Evolutionary conservation across 2,797 vertebrate genomes (phyloP).

Genomic region (Acipenser oxyrinchus): DNA sequence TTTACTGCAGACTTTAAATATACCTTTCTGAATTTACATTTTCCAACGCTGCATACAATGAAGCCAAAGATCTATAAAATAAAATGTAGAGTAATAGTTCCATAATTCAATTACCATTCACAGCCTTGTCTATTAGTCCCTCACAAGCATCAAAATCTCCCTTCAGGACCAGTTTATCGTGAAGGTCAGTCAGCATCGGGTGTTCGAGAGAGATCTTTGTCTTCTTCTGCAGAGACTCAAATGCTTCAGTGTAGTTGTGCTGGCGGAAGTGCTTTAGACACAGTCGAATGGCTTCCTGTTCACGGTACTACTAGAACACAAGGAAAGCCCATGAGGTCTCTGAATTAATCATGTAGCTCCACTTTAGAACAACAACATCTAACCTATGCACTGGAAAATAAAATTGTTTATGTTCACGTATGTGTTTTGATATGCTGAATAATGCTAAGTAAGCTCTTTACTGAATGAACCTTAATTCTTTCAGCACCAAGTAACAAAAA

Average conservation of each 20-base stretch:
- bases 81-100: neutral
- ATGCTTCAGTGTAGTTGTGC: constrained; percentile 98
- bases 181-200: constrained; percentile 94
- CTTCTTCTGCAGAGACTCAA: constrained; percentile 97
- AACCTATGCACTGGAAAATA: too few species aligned
- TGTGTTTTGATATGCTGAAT: too few species aligned
- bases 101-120: constrained; percentile 69
- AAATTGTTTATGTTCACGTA: too few species aligned
- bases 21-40: neutral
- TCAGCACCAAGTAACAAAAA: too few species aligned
- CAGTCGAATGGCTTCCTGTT: constrained; percentile 98
- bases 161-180: constrained; percentile 86
- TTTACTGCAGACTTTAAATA: too few species aligned
- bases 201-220: constrained; percentile 93
- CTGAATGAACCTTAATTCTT: too few species aligned
- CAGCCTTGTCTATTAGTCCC: constrained; percentile 96
- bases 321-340: constrained; percentile 35
- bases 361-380: too few species aligned
- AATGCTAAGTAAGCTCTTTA: too few species aligned
- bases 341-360: too few species aligned
- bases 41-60: constrained; percentile 5
- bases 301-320: constrained; percentile 90
- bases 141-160: constrained; percentile 96
- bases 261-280: constrained; percentile 97
- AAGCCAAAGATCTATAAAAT: neutral